Base-by-base conservation (phyloP, 1,140 invertebrate species). In the Orius laevigatus region DNA sequence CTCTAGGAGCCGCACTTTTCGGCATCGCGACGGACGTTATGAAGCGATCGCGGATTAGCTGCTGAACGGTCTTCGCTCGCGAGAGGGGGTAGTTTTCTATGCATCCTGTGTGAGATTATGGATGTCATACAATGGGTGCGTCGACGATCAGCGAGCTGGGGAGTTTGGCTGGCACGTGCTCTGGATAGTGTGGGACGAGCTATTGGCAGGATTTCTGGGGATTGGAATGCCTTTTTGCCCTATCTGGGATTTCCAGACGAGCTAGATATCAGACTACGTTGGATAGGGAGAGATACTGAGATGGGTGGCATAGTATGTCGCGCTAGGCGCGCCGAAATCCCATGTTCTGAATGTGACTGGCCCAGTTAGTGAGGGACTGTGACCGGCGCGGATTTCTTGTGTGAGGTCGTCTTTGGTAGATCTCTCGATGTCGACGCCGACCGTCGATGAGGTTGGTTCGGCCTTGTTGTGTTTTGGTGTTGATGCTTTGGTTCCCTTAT, bases 281-380 rank as follows among this genome's bases (percentile, higher is more conserved):
- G 0, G 92, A 95, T 10, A 99, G 67, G 62, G 98, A 98, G 63
- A n/a, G n/a, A n/a, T 98, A 98, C 59, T 98, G 92, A n/a, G n/a
- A 71, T 98, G 94, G 1, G 94, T 98, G 0, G 93, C 87, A 62
- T 97, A 97, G 61, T 93, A 76, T n/a, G n/a, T n/a, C 67, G 95
- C 91, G 59, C 80, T 78, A 67, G 96, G 92, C 0, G 94, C 94
- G n/a, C 92, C 93, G 70, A 98, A 98, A 66, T 98, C 95, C 94
- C 95, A 98, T 0, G 93, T 98, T 48, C 92, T 71, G 67, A 99
- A 98, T n/a, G 87, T 81, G 39, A 98, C 82, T 1, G 89, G 79
- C 0, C 91, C 92, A 53, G 83, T 75, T 1, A 75, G 75, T 9
- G 79, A 79, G n/a, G n/a, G n/a, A n/a, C n/a, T n/a, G n/a, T n/a